Evolutionary conservation across 2,113 vertebrate species (phyloP), one percentile per base, ranked within the genome.

Genomic region (Todiramphus saurophagus): DNA sequence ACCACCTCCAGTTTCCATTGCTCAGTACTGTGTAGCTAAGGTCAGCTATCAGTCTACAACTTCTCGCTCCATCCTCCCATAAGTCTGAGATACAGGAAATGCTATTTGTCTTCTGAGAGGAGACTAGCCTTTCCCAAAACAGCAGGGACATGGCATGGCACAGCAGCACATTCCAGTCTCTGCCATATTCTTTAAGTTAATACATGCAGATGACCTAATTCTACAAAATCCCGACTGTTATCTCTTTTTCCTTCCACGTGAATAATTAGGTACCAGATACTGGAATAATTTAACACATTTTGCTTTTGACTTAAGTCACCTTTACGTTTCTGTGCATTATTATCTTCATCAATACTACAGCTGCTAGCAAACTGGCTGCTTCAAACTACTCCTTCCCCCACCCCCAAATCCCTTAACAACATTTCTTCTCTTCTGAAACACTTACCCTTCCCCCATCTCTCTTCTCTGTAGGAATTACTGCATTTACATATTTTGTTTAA

Each of bases 401-500:
- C 4, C 4, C 4, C 19, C 21, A 96, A 93, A 96, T 84, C 66
- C 35, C 48, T 27, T 56, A 72, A 60, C 4, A 78, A 18, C 7
- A 19, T 53, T 77, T 89, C 35, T 69, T 92, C 80, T 89, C 35
- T 69, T 92, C 25, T 46, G 66, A 94, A 89, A 68, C 9, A 10
- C 20, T 41, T 84, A 72, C 11, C 81, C 37, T 96, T 96, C 93
- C 81, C 64, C 60, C 74, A 19, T 16, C 12, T 41, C 87, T 81
- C 77, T 62, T 77, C 53, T 83, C 76, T 30, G 73, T 48, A 92
- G 86, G 63, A 91, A 96, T 94, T 89, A 48, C 69, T 84, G 72
- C 75, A 86, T 90, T 94, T 85, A 62, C 59, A 87, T 93, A 92
- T 90, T 94, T 96, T 69, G 58, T 92, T 93, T 96, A 93, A 96